Conservation (phyloP, 1,140 invertebrate species). For the Triops longicaudatus region DNA sequence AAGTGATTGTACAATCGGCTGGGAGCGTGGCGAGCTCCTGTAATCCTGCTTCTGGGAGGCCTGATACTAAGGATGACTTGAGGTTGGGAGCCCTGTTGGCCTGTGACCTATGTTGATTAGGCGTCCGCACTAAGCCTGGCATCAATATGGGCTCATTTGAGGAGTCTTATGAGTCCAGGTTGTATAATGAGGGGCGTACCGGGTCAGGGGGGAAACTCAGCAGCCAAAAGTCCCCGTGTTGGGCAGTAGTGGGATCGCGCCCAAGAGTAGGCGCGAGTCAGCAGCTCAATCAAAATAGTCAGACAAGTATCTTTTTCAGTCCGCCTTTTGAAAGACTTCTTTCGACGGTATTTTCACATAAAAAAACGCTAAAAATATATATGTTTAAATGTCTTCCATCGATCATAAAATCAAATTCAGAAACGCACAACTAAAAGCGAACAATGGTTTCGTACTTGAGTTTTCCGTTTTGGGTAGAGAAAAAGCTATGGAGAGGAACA, state of each 20-base stretch:
- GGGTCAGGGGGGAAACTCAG: constrained; percentile 94
- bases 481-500: no score
- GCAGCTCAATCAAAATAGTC: constrained; percentile 76
- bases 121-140: constrained; percentile 58
- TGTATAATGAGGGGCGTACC: constrained; percentile 79
- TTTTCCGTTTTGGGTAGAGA: no score
- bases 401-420: no score
- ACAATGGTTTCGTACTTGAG: no score
- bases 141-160: constrained; percentile 80
- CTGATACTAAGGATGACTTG: constrained; percentile 72
- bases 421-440: no score
- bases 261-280: constrained; percentile 76
- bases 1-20: background rate
- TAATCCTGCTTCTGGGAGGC: constrained; percentile 80
- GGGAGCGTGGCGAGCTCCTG: constrained; percentile 78
- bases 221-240: constrained; percentile 93
- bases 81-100: constrained; percentile 42
- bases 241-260: constrained; percentile 95
- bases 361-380: no score
- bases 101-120: constrained; percentile 32
- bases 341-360: no score
- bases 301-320: constrained; percentile 64
- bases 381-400: no score
- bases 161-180: constrained; percentile 61
- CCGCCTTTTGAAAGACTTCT: constrained; percentile 21